Evolutionary conservation across 1,140 invertebrate species (phyloP), one percentile per base, ranked within the genome.

Genomic region (Trichoplusia ni): DNA sequence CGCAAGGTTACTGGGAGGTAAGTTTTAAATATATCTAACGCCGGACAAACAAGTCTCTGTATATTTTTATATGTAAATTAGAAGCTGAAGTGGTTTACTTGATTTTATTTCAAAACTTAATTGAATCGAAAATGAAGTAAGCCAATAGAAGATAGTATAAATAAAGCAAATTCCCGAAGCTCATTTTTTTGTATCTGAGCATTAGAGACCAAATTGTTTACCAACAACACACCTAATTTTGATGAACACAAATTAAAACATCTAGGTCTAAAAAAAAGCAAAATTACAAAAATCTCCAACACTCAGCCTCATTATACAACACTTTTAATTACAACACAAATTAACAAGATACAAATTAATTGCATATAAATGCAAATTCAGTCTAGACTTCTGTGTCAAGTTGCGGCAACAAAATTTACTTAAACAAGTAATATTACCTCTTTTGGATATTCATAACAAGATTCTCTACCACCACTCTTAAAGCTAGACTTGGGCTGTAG

Each of bases 1-100:
- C 93, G 56, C 91, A 93, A 80, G 96, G 96, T 59, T 96, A 95
- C 84, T 97, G 96, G 95, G 96, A 98, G 94, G 96, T 98, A 92
- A 92, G 91, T 66, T 44, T 63, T 63, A 59, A 62, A 7, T 46
- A 46, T 44, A 47, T 25, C 44, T 47, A 47, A 49, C 7, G 2
- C 44, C 16, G 13, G 14, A 49, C 25, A 49, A 49, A 49, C 25
- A 49, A 31, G 46, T 49, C 18, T 49, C 11, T 49, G 8, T 29
- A n/a, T 47, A 13, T 23, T 47, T 47, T 47, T 47, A n/a, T n/a
- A 58, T 54, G 42, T 9, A 18, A 53, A 58, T 23, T 19, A 8
- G n/a, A 53, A 8, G 42, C 33, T 60, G 19, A 51, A 37, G n/a
- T 64, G 35, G 19, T 29, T 49, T 31, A 29, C 25, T n/a, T 29